Evolutionary conservation across 1,140 invertebrate species (phyloP).

Genomic region (Hyposmocoma kahamanoa): DNA sequence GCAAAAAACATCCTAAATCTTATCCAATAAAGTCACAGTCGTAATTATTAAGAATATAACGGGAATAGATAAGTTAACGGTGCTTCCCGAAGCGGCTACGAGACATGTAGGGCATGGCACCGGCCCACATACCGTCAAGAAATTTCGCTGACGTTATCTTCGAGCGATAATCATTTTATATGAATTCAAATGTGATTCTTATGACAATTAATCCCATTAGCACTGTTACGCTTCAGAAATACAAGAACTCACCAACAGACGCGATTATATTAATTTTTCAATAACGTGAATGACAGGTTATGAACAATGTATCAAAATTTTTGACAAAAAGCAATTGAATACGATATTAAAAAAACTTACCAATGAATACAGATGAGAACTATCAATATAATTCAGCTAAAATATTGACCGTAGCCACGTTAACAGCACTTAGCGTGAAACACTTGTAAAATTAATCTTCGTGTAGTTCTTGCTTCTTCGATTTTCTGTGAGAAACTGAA

Average conservation of each 20-base stretch:
- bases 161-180: constrained; percentile 4
- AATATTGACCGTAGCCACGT: constrained; percentile 21
- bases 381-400: background rate
- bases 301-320: background rate
- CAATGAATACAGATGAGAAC: background rate
- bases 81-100: constrained; percentile 10
- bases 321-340: background rate
- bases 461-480: constrained; percentile 30
- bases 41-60: constrained; percentile 18
- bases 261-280: too few relatives aligned
- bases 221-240: too few relatives aligned
- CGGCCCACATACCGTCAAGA: constrained; percentile 44
- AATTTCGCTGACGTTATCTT: constrained; percentile 33
- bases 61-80: constrained; percentile 28
- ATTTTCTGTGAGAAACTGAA: constrained; percentile 60
- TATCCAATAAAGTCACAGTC: constrained; percentile 15
- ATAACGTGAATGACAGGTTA: background rate
- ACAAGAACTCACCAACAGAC: too few relatives aligned
- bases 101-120: constrained; percentile 36
- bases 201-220: too few relatives aligned
- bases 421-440: constrained; percentile 29
- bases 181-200: constrained; percentile 2
- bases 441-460: constrained; percentile 34
- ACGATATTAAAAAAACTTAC: background rate
- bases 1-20: too few relatives aligned